Conservation (phyloP, 2,888 invertebrate genomes). For the Apotomis betuletana region DNA sequence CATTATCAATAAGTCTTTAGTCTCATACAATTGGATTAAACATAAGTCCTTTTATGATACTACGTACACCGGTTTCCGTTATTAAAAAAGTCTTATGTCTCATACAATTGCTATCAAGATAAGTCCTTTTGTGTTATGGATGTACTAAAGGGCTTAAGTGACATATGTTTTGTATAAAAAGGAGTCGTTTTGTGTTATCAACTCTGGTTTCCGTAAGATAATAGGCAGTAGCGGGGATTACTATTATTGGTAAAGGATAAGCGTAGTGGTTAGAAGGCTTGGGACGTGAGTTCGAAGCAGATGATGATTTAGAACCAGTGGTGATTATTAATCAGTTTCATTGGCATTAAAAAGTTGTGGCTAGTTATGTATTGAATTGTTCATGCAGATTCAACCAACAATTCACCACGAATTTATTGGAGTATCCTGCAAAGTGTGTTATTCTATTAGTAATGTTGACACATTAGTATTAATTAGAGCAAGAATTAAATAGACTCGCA, state of each 20-base stretch:
- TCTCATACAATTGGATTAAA: too few relatives aligned
- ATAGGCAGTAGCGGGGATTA: slow-evolving; percentile 24
- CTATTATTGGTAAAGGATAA: slow-evolving; percentile 16
- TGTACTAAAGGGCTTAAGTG: slow-evolving; percentile 2
- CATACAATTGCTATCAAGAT: too few relatives aligned
- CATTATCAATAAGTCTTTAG: background rate
- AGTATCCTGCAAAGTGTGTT: too few relatives aligned
- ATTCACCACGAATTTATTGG: too few relatives aligned
- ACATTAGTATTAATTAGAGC: too few relatives aligned
- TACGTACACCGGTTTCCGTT: too few relatives aligned
- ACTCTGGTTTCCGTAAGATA: slow-evolving; percentile 27
- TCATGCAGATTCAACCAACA: too few relatives aligned
- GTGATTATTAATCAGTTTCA: background rate
- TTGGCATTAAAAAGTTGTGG: background rate
- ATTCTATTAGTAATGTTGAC: too few relatives aligned
- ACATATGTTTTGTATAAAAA: background rate
- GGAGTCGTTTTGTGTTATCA: background rate
- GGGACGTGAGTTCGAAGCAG: slow-evolving; percentile 7
- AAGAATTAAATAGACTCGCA: too few relatives aligned
- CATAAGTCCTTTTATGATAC: too few relatives aligned
- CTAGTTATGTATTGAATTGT: background rate
- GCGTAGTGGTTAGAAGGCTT: slow-evolving; percentile 14
- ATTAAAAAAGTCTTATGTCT: slow-evolving; percentile 2
- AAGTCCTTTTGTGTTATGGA: too few relatives aligned
- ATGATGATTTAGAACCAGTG: background rate